Conservation (phyloP, 2,797 vertebrate genomes). For the Petrocephalus schoutedeni region DNA sequence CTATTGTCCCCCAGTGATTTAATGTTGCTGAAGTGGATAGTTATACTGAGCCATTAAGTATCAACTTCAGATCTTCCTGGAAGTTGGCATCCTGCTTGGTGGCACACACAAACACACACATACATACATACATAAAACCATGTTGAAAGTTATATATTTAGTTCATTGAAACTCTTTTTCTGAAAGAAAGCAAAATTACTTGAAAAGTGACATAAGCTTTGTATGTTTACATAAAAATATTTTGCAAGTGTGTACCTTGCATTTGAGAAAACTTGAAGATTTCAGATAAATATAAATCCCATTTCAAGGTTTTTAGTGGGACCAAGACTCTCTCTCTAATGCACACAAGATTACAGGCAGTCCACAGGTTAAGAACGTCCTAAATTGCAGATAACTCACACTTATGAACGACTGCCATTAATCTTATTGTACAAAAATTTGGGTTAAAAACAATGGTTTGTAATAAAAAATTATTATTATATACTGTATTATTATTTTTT, state of each 20-base stretch:
- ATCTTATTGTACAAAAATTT: not conserved
- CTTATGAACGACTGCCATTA: not conserved
- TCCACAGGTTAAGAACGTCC: not conserved
- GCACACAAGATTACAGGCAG: conserved; percentile 29
- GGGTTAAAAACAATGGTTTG: not conserved
- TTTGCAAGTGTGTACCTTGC: not conserved
- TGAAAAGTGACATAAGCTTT: not conserved
- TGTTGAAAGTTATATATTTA: not conserved
- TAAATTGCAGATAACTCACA: not conserved
- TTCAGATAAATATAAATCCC: not conserved
- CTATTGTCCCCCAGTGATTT: not conserved
- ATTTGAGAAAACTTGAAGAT: conserved; percentile 11
- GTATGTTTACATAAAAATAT: not conserved
- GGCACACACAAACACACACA: not conserved
- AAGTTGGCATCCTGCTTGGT: not conserved
- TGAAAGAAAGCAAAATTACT: not conserved
- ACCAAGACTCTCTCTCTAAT: conserved; percentile 38
- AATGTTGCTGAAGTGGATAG: conserved; percentile 6
- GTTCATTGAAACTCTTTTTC: not conserved
- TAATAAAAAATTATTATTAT: not conserved
- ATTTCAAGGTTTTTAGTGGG: conserved; percentile 21
- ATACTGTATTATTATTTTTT: not conserved
- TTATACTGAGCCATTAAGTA: not conserved
- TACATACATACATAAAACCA: not conserved
- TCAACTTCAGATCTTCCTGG: not conserved